Base-by-base conservation (phyloP, 2,797 vertebrate species). In the Phataginus tetradactyla region DNA sequence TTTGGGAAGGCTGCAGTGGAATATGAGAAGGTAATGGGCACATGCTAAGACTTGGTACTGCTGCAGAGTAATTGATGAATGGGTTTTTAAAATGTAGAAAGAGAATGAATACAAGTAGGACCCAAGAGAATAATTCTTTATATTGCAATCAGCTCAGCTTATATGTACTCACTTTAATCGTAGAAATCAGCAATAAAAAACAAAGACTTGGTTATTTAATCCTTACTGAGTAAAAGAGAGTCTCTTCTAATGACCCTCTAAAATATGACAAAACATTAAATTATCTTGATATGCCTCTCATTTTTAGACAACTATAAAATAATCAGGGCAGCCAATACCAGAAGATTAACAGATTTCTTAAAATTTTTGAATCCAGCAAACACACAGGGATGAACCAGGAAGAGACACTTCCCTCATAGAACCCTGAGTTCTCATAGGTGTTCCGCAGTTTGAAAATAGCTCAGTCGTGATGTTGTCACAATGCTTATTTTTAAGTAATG, bases 1-100 rank as follows among this genome's bases (percentile, higher is more conserved):
- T 96, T 96, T 86, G 79, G 92, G 94, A 96, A 95, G 95, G 94
- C 96, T 89, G 94, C 90, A n/a, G 63, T 77, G 97, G 96, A 95
- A 97, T 87, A 97, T 25, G 49, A 97, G 95, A 0, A 2, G 69
- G 96, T 96, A 84, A 81, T 97, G 77, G 34, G 74, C 4, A 51
- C 92, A 85, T 90, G 96, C 86, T 93, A 97, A 97, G 93, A 94
- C 95, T 97, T 74, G 91, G 61, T 98, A 93, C 92, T 97, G 92
- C 90, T 93, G 96, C 97, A 98, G 94, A 95, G 98, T 98, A 98
- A 98, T 96, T 99, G 99, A 99, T 99, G 98, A 98, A 99, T 99
- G 98, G 98, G 91, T 98, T 98, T 99, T 98, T 99, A 98, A 99
- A 99, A 97, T 97, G 97, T 97, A 97, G 98, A 98, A 98, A 97